Base-by-base conservation (phyloP, 2,113 vertebrate species). In the Vimba vimba region DNA sequence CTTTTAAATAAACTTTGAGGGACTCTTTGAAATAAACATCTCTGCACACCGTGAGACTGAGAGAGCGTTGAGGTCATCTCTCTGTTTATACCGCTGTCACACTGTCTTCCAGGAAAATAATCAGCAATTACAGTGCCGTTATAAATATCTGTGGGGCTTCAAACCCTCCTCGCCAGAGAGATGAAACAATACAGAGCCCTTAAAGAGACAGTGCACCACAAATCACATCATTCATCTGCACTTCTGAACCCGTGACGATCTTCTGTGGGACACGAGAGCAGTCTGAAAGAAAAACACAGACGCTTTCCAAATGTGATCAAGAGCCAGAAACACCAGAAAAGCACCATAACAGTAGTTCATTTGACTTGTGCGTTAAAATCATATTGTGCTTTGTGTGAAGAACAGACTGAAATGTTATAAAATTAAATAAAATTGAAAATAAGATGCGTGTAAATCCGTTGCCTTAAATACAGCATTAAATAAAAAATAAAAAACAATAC, bases 71-170 rank as follows among this genome's bases (percentile, higher is more conserved):
- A 33, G 2, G 8, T 59, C 52, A 4, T 3, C 19, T 64, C 39
- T 83, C 45, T 25, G 62, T 66, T 43, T 62, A 79, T 39, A 83
- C 30, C 50, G 57, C 55, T 77, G 59, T 43, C 55, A 79, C 75
- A 83, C 50, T 69, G 25, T 59, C 79, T 89, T 88, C 87, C 85
- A 82, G 88, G 86, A 89, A 90, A 81, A 85, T 45, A 57, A 87
- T 82, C 85, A 68, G 79, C 82, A 82, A 86, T 91, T 87, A 86
- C 74, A 84, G 75, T 59, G 2, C 64, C 15, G 82, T 82, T 89
- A 87, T 39, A 86, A 87, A 88, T 88, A 87, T 86, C 88, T 85
- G 62, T 82, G 68, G 47, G 78, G 86, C 86, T 84, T 81, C 69
- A 77, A 77, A 45, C 36, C 74, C 62, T 15, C 69, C 36, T 62